These are phyloP conservation scores for Adelges cooleyi DNA, from an alignment of 1,140 invertebrate genomes.

Conservation along the genomic window DNA sequence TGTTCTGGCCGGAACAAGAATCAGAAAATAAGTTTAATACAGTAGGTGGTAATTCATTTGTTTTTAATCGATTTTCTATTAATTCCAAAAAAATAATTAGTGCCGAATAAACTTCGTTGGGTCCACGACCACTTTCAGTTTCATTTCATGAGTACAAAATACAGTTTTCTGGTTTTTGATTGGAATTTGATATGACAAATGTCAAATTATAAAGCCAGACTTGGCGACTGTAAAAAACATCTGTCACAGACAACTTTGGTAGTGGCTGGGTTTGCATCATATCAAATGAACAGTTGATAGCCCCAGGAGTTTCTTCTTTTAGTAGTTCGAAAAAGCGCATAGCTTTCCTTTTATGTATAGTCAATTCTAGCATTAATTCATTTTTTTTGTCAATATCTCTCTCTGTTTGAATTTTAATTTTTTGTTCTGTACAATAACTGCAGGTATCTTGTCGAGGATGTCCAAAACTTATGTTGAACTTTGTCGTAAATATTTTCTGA, in stretches of 20 bases:
- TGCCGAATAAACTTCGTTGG: slow-evolving; percentile 35
- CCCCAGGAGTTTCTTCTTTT: not conserved
- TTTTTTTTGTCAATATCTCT: not conserved
- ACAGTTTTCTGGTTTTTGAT: slow-evolving; percentile 31
- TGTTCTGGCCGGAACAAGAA: slow-evolving; percentile 4
- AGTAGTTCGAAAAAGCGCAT: not conserved
- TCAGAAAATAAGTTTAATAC: slow-evolving; percentile 17
- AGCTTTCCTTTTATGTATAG: not conserved
- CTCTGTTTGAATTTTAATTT: not conserved
- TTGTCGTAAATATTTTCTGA: slow-evolving; percentile 9
- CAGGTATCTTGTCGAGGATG: not conserved
- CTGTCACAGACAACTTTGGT: slow-evolving; percentile 29
- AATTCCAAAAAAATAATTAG: slow-evolving; percentile 32
- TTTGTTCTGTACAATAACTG: not conserved
- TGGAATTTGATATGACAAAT: slow-evolving; percentile 33
- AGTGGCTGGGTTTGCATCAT: slow-evolving; percentile 30
- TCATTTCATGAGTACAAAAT: slow-evolving; percentile 36
- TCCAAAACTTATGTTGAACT: slow-evolving; percentile 13
- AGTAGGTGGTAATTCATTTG: not conserved
- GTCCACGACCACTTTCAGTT: slow-evolving; percentile 33
- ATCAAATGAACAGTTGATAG: slow-evolving; percentile 19
- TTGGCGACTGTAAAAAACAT: slow-evolving; percentile 35
- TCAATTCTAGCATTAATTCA: not conserved
- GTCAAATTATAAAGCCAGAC: slow-evolving; percentile 37
- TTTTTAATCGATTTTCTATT: not conserved